These are phyloP conservation scores for Limnephilus auricula DNA, from an alignment of 2,888 invertebrate species.

Conservation along the genomic window DNA sequence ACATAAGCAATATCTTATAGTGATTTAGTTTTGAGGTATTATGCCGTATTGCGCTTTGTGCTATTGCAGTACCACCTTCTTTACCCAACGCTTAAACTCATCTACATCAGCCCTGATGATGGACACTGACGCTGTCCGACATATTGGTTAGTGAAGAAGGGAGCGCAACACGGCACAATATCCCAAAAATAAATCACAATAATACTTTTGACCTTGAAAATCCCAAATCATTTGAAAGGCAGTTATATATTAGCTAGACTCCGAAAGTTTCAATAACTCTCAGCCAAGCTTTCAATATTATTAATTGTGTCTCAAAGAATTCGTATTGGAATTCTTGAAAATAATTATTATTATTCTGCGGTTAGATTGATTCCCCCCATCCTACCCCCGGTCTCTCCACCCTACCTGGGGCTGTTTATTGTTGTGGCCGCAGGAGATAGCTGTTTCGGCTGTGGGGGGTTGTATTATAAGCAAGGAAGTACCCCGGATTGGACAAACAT, in stretches of 20 bases:
- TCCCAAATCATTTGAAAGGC: background rate
- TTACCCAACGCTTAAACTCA: too few species aligned
- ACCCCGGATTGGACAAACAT: conserved; percentile 50
- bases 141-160: too few species aligned
- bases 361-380: conserved; percentile 24
- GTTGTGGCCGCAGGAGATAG: conserved; percentile 56
- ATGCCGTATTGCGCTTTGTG: too few species aligned
- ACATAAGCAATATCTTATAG: too few species aligned
- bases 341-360: background rate
- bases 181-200: background rate
- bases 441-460: conserved; percentile 20
- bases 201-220: background rate
- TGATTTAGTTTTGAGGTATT: too few species aligned
- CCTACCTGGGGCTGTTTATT: conserved; percentile 42
- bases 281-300: background rate
- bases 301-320: conserved; percentile 3
- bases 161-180: background rate
- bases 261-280: background rate
- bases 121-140: too few species aligned
- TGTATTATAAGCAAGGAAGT: conserved; percentile 46
- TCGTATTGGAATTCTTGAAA: conserved; percentile 27
- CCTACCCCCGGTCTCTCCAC: background rate
- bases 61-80: too few species aligned
- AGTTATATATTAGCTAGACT: background rate
- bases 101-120: too few species aligned